Conservation (phyloP, 2,888 invertebrate genomes). For the Chymomyza amoena region DNA sequence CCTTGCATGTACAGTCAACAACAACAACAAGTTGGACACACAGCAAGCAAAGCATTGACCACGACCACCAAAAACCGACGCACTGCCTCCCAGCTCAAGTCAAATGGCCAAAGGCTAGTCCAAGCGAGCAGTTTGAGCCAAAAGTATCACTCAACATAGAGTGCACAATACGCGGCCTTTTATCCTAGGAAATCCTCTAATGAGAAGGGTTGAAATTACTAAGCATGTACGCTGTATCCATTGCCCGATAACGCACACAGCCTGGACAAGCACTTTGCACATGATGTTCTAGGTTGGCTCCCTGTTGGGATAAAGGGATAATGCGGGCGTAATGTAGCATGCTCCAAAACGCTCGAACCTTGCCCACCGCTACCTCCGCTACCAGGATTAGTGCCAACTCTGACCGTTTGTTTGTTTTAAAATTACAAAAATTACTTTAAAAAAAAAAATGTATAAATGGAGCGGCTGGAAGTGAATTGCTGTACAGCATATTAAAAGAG, state of each 20-base stretch:
- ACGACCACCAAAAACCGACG: slow-evolving; percentile 37
- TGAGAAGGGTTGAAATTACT: slow-evolving; percentile 74
- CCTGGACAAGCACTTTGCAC: not conserved
- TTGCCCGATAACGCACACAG: slow-evolving; percentile 19
- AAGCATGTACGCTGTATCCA: slow-evolving; percentile 7
- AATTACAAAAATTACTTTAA: slow-evolving; percentile 71
- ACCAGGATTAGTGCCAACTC: not conserved
- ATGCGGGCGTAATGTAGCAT: slow-evolving; percentile 72
- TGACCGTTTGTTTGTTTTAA: slow-evolving; percentile 62
- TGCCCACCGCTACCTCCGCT: not conserved
- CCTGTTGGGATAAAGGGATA: slow-evolving; percentile 71
- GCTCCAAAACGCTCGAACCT: not conserved
- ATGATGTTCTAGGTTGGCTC: slow-evolving; percentile 35
- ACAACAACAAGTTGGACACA: slow-evolving; percentile 22
- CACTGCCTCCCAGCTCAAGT: slow-evolving; percentile 3
- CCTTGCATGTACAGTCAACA: slow-evolving; percentile 47
- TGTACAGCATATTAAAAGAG: slow-evolving; percentile 51
- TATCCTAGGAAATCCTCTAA: slow-evolving; percentile 76
- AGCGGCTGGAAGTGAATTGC: slow-evolving; percentile 45
- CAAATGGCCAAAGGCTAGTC: slow-evolving; percentile 50
- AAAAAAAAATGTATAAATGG: slow-evolving; percentile 13
- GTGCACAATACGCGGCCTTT: slow-evolving; percentile 61
- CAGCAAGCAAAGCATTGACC: slow-evolving; percentile 52
- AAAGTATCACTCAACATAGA: slow-evolving; percentile 67
- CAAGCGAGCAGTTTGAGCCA: not conserved